A percentile compares a stretch with the other conserved stretches of the same genome.
Conservation (phyloP, 2,888 invertebrate species). For the Latrodectus hesperus region DNA sequence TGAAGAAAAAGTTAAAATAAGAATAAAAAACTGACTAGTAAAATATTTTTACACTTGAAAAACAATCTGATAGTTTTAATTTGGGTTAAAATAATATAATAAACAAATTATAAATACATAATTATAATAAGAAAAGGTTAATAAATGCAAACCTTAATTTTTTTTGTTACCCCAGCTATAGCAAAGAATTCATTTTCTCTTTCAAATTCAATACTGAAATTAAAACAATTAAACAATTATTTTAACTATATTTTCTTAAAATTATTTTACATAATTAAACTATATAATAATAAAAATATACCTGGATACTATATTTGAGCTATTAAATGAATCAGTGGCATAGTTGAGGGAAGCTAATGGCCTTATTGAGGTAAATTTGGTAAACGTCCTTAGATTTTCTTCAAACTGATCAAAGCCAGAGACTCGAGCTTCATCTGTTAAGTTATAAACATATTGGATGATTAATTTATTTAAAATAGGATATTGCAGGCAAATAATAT, state of each 20-base stretch:
- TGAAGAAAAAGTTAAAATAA: too few species aligned
- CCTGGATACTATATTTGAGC: constrained; percentile 79
- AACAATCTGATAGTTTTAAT: too few species aligned
- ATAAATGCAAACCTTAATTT: constrained; percentile 84
- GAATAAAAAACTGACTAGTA: too few species aligned
- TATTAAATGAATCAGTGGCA: constrained; percentile 89
- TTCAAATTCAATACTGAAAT: constrained; percentile 91
- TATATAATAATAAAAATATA: constrained; percentile 67
- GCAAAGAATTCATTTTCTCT: constrained; percentile 96
- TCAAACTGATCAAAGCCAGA: constrained; percentile 80
- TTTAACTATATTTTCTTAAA: neutral
- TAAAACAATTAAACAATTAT: constrained; percentile 23
- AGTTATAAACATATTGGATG: too few species aligned
- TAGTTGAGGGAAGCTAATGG: constrained; percentile 91
- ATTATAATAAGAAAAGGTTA: constrained; percentile 7
- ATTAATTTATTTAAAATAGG: too few species aligned
- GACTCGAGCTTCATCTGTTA: neutral
- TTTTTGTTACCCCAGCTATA: constrained; percentile 94
- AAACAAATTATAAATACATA: too few species aligned
- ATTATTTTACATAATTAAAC: neutral
- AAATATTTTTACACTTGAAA: too few species aligned
- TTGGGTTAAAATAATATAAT: too few species aligned
- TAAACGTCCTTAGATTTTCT: constrained; percentile 89
- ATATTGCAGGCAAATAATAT: too few species aligned
- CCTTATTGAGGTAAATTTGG: constrained; percentile 84